phyloP scores from a whole-genome alignment of 2,113 vertebrate genomes.

The Serilophus lunatus region DNA sequence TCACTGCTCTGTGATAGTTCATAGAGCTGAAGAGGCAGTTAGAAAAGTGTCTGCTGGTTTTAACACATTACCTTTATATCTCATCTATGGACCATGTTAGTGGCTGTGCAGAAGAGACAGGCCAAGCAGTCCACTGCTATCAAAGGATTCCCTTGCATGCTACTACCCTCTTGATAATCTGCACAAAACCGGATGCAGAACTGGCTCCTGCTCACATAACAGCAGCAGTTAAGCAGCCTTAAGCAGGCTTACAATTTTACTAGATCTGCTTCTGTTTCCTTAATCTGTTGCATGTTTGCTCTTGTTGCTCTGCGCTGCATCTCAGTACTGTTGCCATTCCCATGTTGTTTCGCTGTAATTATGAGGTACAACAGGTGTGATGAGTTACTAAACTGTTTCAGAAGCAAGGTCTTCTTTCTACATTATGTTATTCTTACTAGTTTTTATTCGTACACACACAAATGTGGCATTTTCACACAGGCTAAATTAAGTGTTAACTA shows the following conservation, averaged over 20 bases:
- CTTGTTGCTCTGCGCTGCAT: background rate
- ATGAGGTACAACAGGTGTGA: slow-evolving; percentile 5
- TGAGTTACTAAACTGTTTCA: background rate
- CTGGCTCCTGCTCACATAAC: background rate
- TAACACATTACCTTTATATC: background rate
- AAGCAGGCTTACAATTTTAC: slow-evolving; percentile 5
- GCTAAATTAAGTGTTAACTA: slow-evolving; percentile 58
- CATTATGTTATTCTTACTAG: background rate
- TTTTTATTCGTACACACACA: background rate
- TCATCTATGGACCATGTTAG: background rate
- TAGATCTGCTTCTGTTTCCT: background rate
- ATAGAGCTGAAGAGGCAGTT: background rate
- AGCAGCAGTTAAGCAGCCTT: background rate
- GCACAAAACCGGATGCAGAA: background rate
- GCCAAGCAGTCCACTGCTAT: background rate
- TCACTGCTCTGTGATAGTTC: background rate
- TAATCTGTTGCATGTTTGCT: background rate
- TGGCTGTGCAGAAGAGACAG: background rate
- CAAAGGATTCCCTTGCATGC: background rate
- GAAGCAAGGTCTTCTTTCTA: background rate
- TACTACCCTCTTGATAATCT: background rate
- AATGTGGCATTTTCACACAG: background rate
- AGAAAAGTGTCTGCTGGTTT: background rate
- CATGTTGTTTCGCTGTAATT: background rate
- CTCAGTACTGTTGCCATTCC: background rate